Evolutionary conservation across 2,113 vertebrate genomes (phyloP), one percentile per base, ranked within the genome.

Genomic region (Piprites chloris): DNA sequence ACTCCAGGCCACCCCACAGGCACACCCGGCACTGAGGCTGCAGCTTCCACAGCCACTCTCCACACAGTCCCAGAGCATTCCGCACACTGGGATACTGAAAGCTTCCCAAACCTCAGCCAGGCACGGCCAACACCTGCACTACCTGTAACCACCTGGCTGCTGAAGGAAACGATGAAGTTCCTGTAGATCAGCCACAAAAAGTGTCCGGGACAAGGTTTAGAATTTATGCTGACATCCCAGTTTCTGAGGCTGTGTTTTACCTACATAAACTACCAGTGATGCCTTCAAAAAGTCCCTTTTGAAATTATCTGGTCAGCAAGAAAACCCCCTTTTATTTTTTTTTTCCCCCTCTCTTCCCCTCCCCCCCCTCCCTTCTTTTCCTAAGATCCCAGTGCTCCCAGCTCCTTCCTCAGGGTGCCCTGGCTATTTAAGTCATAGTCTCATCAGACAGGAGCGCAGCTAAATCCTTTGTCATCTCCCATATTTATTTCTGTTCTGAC

Each of bases 381-480:
- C 9, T 75, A 15, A 19, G 61, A 76, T 27, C 23, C n/a, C 75
- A 32, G 52, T 1, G 37, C 41, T 73, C 59, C 75, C 15, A 47
- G 23, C 26, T 71, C 26, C 59, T n/a, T 53, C 72, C 78, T 22
- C 26, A 62, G 56, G 52, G 62, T 7, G 28, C 46, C 46, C 22
- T 11, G 30, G 50, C 75, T 63, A 5, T 56, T 59, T 27, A 17
- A 30, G 10, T 23, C 14, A 14, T 23, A 23, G 17, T 10, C 67
- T 83, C 42, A 63, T 76, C 85, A 78, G 75, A 76, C 50, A 47
- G 12, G 11, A 90, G 44, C 0, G 47, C 75, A 33, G 68, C n/a
- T 49, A 93, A 93, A 81, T 27, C 85, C 87, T 74, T 68, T 71
- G 82, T 59, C 90, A 63, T 87, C 42, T 86, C 85, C 67, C 65